Base-by-base conservation (phyloP, 2,113 vertebrate genomes). In the Kryptolebias marmoratus region DNA sequence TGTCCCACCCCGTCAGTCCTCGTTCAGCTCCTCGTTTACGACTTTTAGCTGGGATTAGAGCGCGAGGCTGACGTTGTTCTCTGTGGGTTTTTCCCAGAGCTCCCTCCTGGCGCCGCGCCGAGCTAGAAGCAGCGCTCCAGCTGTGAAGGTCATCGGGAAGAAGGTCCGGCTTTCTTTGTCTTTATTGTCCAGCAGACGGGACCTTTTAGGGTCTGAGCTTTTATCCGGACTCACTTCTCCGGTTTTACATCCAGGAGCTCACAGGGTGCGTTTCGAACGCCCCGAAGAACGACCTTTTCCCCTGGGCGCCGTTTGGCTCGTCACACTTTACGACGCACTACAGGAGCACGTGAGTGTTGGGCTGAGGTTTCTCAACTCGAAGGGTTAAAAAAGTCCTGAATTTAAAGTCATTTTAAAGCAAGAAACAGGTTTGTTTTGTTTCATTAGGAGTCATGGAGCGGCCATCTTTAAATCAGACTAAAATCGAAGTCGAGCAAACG, bases 301-400 rank as follows among this genome's bases (percentile, higher is more conserved):
- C 84, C 39, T 27, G 78, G 2, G 39, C 53, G 64, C 66, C 77
- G 7, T 66, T 71, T 60, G 78, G 87, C 63, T 5, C 31, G 22
- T 85, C 67, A 67, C 86, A 88, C 58, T 87, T 89, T 63, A 67
- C 60, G n/a, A 89, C 87, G 59, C 81, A 86, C 63, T 90, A 90
- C 60, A 64, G 60, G 9, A 85, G 32, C 78, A 75, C 1, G 90
- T 92, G 78, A 88, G 88, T 82, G 4, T 55, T 59, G 36, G 49
- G n/a, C 11, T 31, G 7, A 10, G 10, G 50, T 8, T 10, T 53
- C 10, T 22, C 22, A 22, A 22, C 22, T 22, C 22, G 22, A 22
- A 22, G 22, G 22, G 22, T 22, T 22, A 22, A 22, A n/a, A 2
- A 27, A 53, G 22, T 53, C 2, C 11, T 53, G 5, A 11, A n/a